phyloP scores from a whole-genome alignment of 2,888 invertebrate species.

The Nymphalis c-album region DNA sequence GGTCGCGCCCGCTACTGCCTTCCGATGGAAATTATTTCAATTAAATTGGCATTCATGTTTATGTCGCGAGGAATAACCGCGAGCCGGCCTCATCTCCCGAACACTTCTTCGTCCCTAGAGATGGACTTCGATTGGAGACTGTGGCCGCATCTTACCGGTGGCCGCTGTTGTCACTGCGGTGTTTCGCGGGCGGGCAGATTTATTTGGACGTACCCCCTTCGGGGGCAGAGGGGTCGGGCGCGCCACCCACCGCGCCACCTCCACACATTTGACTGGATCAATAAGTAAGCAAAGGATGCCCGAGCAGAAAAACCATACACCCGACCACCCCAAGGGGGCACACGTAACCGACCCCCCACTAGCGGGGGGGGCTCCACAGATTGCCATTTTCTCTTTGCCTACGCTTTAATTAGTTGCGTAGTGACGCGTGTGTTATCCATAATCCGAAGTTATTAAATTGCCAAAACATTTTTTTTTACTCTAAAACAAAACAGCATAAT shows the following conservation, averaged over 20 bases:
- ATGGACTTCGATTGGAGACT: conserved; percentile 61
- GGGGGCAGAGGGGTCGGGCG: conserved; percentile 69
- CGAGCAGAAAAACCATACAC: conserved; percentile 83
- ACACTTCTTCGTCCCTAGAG: conserved; percentile 31
- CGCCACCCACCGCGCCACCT: conserved; percentile 79
- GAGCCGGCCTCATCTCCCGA: conserved; percentile 25
- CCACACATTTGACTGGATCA: conserved; percentile 83
- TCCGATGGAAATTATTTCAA: conserved; percentile 69
- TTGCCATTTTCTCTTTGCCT: conserved; percentile 82
- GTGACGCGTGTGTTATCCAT: conserved; percentile 78
- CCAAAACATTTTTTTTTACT: conserved; percentile 43
- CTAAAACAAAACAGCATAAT: conserved; percentile 15
- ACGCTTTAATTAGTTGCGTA: conserved; percentile 82
- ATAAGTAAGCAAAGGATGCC: conserved; percentile 83
- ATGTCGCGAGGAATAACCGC: conserved; percentile 25
- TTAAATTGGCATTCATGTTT: conserved; percentile 58
- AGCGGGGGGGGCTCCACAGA: conserved; percentile 80
- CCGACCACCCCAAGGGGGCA: conserved; percentile 81
- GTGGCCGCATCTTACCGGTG: conserved; percentile 77
- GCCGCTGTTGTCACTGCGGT: conserved; percentile 81
- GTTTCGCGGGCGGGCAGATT: conserved; percentile 82
- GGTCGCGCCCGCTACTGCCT: conserved; percentile 65
- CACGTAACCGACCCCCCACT: conserved; percentile 82
- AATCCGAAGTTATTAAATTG: conserved; percentile 75
- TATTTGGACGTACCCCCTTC: conserved; percentile 81